These are phyloP conservation scores for Ameiurus melas DNA, from an alignment of 2,113 vertebrate species.

Conservation along the genomic window DNA sequence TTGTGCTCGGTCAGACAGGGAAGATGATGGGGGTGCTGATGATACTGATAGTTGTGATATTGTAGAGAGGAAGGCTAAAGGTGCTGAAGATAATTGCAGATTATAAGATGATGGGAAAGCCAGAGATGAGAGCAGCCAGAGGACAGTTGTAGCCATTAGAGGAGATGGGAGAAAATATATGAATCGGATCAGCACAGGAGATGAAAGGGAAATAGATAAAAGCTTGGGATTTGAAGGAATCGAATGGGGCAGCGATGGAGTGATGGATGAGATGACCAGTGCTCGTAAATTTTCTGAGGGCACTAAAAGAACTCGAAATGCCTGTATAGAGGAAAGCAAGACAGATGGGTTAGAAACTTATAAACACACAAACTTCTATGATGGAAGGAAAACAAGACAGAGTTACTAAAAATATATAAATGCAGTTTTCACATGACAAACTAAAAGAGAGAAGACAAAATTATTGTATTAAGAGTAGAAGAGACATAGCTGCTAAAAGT, in stretches of 20 bases:
- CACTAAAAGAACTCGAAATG: constrained; percentile 23
- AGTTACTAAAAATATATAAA: background rate
- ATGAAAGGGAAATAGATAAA: background rate
- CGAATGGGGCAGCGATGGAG: constrained; percentile 2
- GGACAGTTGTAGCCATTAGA: constrained; percentile 21
- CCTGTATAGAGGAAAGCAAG: background rate
- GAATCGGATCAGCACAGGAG: constrained; percentile 17
- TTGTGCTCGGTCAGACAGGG: constrained; percentile 3
- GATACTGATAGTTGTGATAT: constrained; percentile 18
- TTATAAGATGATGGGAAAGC: constrained; percentile 30
- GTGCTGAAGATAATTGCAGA: constrained; percentile 12
- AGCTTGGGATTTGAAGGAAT: constrained; percentile 29
- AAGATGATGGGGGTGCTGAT: constrained; percentile 16
- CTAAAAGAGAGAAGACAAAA: background rate
- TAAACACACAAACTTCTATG: background rate
- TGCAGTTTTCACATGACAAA: background rate
- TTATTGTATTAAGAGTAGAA: background rate
- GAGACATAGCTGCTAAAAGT: background rate
- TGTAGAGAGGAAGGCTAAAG: constrained; percentile 30
- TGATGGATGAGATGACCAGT: constrained; percentile 21
- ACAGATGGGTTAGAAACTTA: constrained; percentile 8
- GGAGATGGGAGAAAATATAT: constrained; percentile 23
- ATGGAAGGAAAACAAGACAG: background rate
- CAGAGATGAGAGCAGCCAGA: constrained; percentile 36
- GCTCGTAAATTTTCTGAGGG: background rate